phyloP scores from a whole-genome alignment of 2,888 invertebrate species.

The Troilus luridus region DNA sequence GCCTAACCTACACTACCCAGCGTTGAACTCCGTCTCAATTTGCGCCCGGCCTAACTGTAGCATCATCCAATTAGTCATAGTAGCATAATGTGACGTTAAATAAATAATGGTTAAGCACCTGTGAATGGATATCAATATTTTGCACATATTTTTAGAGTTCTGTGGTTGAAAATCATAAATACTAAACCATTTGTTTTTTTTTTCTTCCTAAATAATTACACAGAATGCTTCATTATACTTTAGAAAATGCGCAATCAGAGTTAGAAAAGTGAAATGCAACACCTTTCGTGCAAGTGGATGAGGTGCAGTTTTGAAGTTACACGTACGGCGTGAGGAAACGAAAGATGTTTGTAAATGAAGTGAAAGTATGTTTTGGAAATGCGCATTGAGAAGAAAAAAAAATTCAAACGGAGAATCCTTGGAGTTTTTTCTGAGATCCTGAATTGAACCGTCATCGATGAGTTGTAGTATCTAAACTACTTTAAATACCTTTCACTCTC shows the following conservation, averaged over 20 bases:
- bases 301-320: conserved; percentile 20
- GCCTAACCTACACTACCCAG: too few relatives aligned
- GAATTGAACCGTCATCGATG: neutral
- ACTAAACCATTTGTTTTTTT: too few relatives aligned
- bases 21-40: too few relatives aligned
- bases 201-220: too few relatives aligned
- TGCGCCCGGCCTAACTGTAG: too few relatives aligned
- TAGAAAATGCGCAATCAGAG: neutral
- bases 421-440: neutral
- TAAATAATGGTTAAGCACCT: neutral
- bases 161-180: too few relatives aligned
- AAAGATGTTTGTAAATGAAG: conserved; percentile 33
- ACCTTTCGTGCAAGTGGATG: neutral
- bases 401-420: neutral
- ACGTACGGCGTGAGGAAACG: conserved; percentile 1
- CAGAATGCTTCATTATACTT: neutral
- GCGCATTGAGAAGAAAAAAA: neutral
- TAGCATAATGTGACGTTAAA: too few relatives aligned
- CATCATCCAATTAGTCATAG: too few relatives aligned
- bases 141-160: neutral
- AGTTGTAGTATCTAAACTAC: neutral
- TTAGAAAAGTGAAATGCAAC: neutral
- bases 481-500: neutral
- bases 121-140: neutral
- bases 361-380: conserved; percentile 21